A percentile compares a stretch with the other conserved stretches of the same genome.
Evolutionary conservation across 1,140 invertebrate genomes (phyloP).

Genomic region (Eriosoma lanigerum): DNA sequence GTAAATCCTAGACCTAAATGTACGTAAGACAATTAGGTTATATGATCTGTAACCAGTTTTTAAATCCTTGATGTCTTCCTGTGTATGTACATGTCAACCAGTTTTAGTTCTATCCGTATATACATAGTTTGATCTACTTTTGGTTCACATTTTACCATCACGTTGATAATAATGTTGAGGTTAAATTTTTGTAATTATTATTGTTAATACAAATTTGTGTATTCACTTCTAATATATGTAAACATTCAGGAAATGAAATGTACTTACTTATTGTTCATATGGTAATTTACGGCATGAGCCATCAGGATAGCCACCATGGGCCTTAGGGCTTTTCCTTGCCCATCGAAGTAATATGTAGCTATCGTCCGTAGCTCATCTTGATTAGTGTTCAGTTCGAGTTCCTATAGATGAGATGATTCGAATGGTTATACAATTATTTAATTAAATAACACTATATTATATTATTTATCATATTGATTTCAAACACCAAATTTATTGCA

Average conservation of each 20-base stretch:
- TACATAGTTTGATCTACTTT: conserved; percentile 14
- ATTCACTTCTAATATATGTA: not conserved
- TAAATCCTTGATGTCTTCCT: conserved; percentile 29
- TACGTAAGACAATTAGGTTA: conserved; percentile 28
- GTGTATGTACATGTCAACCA: not conserved
- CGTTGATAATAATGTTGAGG: not conserved
- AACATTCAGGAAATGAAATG: not conserved
- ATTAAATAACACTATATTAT: too few relatives aligned
- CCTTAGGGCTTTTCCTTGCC: conserved; percentile 90
- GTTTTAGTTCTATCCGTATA: conserved; percentile 21
- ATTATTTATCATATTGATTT: too few relatives aligned
- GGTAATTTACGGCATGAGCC: conserved; percentile 87
- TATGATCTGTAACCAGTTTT: conserved; percentile 31
- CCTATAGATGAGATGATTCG: conserved; percentile 62
- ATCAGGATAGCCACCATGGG: conserved; percentile 90
- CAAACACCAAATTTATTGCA: too few relatives aligned
- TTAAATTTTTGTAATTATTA: too few relatives aligned
- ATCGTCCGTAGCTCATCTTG: conserved; percentile 81
- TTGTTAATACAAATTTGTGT: not conserved
- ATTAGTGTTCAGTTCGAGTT: conserved; percentile 74
- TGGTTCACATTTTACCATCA: conserved; percentile 16
- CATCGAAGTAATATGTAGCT: conserved; percentile 94
- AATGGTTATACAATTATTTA: not conserved
- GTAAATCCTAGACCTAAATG: conserved; percentile 34
- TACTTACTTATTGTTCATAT: conserved; percentile 76